Percentiles rank a stretch among this genome's conserved stretches.
These are phyloP conservation scores for Semibalanus balanoides DNA, from an alignment of 1,140 invertebrate genomes.

Conservation along the genomic window DNA sequence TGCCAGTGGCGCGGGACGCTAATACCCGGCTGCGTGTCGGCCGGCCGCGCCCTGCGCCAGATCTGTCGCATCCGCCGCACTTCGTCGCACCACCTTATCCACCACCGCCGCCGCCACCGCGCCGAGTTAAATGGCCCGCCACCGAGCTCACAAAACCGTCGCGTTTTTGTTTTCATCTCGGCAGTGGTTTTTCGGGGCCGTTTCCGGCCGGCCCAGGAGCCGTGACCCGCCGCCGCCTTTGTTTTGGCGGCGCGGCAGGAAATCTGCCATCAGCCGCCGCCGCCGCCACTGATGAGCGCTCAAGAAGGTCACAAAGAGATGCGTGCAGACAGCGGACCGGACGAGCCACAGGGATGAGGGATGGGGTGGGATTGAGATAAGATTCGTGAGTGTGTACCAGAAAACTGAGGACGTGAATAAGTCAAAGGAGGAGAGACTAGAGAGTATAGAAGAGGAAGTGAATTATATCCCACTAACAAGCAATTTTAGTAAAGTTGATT, in stretches of 20 bases:
- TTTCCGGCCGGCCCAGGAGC: background rate
- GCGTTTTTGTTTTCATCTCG: background rate
- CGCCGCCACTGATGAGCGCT: too few species aligned
- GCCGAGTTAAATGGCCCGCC: background rate
- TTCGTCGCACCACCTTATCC: too few species aligned
- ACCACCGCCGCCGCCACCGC: too few species aligned
- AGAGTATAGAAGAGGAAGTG: too few species aligned
- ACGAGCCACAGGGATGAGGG: too few species aligned
- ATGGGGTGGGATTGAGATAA: too few species aligned
- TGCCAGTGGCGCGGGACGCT: background rate
- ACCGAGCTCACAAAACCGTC: background rate
- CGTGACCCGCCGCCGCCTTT: background rate
- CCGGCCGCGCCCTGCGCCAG: background rate
- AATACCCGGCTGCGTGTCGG: background rate
- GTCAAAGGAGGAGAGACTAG: too few species aligned
- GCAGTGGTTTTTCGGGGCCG: background rate
- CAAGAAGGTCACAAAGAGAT: background rate
- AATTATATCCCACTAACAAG: too few species aligned
- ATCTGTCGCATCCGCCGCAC: background rate
- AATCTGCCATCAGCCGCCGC: background rate
- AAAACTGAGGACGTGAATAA: too few species aligned
- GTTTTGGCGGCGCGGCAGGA: background rate
- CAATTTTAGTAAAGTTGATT: too few species aligned
- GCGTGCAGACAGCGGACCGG: too few species aligned
- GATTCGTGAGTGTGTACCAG: too few species aligned